phyloP scores from a whole-genome alignment of 2,888 invertebrate species.

The Temnothorax rugatulus region DNA sequence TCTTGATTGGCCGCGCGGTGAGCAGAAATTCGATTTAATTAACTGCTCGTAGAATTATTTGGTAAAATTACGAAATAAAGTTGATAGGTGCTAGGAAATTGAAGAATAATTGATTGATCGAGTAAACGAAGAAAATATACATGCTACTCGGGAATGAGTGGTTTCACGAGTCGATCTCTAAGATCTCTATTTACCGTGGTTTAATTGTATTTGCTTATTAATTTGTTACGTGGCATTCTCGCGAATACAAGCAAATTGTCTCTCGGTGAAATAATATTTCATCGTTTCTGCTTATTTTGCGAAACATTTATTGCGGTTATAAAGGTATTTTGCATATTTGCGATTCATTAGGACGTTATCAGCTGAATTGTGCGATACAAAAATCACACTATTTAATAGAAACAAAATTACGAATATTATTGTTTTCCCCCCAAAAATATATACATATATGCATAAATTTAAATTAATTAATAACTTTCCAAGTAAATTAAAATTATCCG shows the following conservation, averaged over 20 bases:
- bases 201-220: constrained; percentile 68
- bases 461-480: neutral
- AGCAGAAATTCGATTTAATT: constrained; percentile 27
- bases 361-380: neutral
- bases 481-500: constrained; percentile 17
- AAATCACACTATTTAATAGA: constrained; percentile 4
- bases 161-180: constrained; percentile 21
- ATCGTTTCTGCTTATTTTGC: constrained; percentile 1
- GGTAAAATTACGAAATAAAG: constrained; percentile 14
- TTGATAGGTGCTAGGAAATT: constrained; percentile 23
- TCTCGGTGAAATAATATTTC: neutral
- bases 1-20: neutral
- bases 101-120: constrained; percentile 59
- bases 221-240: constrained; percentile 54
- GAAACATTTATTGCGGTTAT: neutral
- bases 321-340: neutral
- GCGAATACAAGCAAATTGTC: constrained; percentile 5
- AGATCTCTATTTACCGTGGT: constrained; percentile 50
- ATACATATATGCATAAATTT: constrained; percentile 1
- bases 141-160: constrained; percentile 5
- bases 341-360: neutral
- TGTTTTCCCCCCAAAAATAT: too few species aligned
- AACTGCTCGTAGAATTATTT: constrained; percentile 20
- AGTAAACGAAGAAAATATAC: constrained; percentile 47
- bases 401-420: neutral